Evolutionary conservation across 1,140 invertebrate genomes (phyloP), one percentile per base, ranked within the genome.

Genomic region (Ectropis grisescens): DNA sequence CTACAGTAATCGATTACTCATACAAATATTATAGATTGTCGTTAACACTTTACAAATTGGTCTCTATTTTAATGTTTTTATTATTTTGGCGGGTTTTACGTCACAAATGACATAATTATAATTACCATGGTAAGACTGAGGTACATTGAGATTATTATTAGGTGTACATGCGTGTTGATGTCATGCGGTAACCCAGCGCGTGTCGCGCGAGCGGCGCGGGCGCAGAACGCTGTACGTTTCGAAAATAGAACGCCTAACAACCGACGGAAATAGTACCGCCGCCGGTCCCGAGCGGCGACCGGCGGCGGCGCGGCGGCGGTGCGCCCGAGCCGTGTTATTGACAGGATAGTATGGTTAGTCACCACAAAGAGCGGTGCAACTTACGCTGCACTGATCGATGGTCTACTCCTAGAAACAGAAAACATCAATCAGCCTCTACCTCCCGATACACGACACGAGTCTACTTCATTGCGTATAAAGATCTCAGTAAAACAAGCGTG

Each of bases 371-470:
- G 74, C 74, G 75, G 75, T 79, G 74, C 65, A 72, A 84, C 82
- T 84, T 84, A 84, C 82, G 72, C 70, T 19, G 16, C 16, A 19
- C 16, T 19, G 72, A 84, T 80, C 66, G 82, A 83, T 50, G 81
- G 76, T 83, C 82, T 84, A 84, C 81, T 82, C 81, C 82, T 84
- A 84, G 74, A 84, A 84, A 84, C 72, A 82, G 80, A 79, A 83
- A 78, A 80, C 66, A 68, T 70, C 69, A 72, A 68, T 80, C 71
- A 80, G 71, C 71, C 64, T 68, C 71, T 72, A 76, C 64, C 47
- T 61, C 50, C 58, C 57, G 43, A 52, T 50, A 61, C 52, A 58
- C 58, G 46, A 52, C 51, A 59, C 58, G 61, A 26, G 38, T 48
- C 40, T 58, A 45, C 58, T 53, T 56, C 51, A 47, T 41, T 26